These are phyloP conservation scores for Hypotaenidia okinawae DNA, from an alignment of 2,797 vertebrate species.

Conservation along the genomic window DNA sequence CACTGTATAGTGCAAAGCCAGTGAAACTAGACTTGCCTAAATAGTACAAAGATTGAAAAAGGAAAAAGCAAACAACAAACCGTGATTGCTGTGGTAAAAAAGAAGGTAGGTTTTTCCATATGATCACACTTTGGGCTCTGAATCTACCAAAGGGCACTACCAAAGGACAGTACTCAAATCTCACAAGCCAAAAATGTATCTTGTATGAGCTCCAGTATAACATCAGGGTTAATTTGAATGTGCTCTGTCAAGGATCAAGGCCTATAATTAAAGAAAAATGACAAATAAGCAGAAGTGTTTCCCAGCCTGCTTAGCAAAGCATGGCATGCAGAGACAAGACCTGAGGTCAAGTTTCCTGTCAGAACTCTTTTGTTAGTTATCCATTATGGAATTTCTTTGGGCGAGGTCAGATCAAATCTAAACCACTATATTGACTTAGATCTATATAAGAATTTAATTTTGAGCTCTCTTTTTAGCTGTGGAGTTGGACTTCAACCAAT, in stretches of 20 bases:
- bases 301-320: not conserved
- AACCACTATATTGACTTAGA: not conserved
- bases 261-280: not conserved
- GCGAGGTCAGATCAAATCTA: not conserved
- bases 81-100: not conserved
- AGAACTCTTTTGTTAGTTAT: not conserved
- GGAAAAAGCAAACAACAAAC: not conserved
- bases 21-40: conserved; percentile 3
- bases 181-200: not conserved
- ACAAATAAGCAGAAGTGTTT: conserved; percentile 18
- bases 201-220: not conserved
- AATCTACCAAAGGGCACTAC: not conserved
- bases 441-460: not conserved
- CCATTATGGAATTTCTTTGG: not conserved
- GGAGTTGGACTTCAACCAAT: not conserved
- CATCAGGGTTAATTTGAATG: not conserved
- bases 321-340: not conserved
- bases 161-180: not conserved
- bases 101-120: not conserved
- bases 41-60: conserved; percentile 16
- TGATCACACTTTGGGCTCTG: not conserved
- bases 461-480: not conserved
- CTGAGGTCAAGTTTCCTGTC: not conserved
- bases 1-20: conserved; percentile 23
- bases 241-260: not conserved